Conservation (phyloP, 1,140 invertebrate species). For the Brachionus rubens region DNA sequence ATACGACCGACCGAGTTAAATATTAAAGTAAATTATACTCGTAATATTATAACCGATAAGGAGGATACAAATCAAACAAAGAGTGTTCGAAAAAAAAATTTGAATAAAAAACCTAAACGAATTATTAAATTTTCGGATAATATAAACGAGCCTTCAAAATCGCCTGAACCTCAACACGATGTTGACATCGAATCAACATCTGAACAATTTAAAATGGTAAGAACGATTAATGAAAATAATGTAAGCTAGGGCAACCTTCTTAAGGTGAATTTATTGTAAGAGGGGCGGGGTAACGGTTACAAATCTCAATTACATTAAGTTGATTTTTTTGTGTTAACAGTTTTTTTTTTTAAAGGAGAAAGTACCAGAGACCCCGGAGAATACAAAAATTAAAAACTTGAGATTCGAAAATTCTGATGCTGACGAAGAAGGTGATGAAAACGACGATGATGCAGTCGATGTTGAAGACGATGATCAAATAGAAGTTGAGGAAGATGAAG, state of each 20-base stretch:
- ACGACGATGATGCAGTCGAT: background rate
- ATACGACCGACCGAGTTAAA: background rate
- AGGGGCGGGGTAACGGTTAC: no score
- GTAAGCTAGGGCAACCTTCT: no score
- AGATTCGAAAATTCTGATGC: background rate
- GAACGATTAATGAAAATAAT: background rate
- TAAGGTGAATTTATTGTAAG: no score
- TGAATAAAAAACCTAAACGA: slow-evolving; percentile 5
- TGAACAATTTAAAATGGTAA: background rate
- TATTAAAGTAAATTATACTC: slow-evolving; percentile 35
- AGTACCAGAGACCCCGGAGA: no score
- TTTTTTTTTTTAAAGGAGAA: no score
- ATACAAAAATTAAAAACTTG: no score
- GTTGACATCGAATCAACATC: background rate
- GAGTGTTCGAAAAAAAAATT: background rate
- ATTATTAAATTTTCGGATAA: slow-evolving; percentile 2
- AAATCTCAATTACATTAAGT: no score
- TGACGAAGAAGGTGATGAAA: background rate
- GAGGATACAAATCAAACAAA: background rate
- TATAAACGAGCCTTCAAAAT: background rate
- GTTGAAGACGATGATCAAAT: background rate
- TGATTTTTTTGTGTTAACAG: no score
- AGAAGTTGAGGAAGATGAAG: background rate
- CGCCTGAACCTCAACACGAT: background rate
- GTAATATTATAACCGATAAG: slow-evolving; percentile 1